A percentile compares a stretch with the other conserved stretches of the same genome.
These are phyloP conservation scores for Drosophila teissieri DNA, from an alignment of 1,140 invertebrate genomes.

Conservation along the genomic window DNA sequence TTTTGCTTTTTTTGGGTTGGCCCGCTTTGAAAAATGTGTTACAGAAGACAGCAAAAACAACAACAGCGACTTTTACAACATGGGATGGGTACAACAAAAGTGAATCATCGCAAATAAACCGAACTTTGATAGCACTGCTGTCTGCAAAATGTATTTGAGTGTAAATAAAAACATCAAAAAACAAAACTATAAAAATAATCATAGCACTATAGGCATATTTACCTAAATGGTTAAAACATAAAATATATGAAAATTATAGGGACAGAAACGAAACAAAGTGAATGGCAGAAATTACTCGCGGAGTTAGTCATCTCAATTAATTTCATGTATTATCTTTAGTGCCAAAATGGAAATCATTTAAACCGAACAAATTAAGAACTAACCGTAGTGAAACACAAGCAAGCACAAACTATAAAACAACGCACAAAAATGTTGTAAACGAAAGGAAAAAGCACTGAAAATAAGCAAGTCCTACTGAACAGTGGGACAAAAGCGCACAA, in stretches of 20 bases:
- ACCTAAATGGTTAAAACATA: too few species aligned
- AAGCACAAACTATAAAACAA: slow-evolving; percentile 35
- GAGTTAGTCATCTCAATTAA: slow-evolving; percentile 1
- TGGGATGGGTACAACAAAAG: slow-evolving; percentile 3
- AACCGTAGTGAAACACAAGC: slow-evolving; percentile 6
- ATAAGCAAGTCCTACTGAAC: slow-evolving; percentile 41
- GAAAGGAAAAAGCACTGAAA: slow-evolving; percentile 11
- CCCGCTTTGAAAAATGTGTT: slow-evolving; percentile 43
- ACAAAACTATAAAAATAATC: background rate
- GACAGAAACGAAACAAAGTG: too few species aligned
- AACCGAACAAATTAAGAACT: slow-evolving; percentile 39
- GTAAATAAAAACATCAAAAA: too few species aligned
- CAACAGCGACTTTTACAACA: slow-evolving; percentile 21
- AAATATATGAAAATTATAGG: too few species aligned
- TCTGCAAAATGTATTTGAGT: background rate
- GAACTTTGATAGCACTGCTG: background rate
- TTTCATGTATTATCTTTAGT: slow-evolving; percentile 41
- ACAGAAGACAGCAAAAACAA: slow-evolving; percentile 18
- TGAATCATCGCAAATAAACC: slow-evolving; percentile 31
- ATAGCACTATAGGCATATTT: background rate
- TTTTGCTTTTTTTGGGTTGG: slow-evolving; percentile 16
- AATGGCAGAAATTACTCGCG: too few species aligned
- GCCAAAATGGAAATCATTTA: slow-evolving; percentile 75
- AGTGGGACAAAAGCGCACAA: slow-evolving; percentile 67
- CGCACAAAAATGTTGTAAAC: slow-evolving; percentile 75